Evolutionary conservation across 2,888 invertebrate species (phyloP), one percentile per base, ranked within the genome.

Genomic region (Rhagium mordax): DNA sequence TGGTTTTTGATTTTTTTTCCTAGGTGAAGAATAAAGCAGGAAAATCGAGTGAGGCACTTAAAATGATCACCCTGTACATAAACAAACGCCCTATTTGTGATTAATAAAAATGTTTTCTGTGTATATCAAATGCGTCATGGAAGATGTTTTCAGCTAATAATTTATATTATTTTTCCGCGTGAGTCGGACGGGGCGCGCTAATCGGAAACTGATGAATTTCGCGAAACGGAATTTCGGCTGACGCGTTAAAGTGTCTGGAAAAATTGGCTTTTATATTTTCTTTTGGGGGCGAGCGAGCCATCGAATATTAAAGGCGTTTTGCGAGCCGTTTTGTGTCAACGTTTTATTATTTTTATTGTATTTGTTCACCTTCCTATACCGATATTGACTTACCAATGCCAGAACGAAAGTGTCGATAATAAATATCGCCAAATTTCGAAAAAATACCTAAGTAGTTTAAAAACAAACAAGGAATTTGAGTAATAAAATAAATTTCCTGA

Each of bases 131-230:
- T 41, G 13, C 3, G 41, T n/a, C 41, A 41, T 20, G 18, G 18
- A 51, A 51, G 8, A 16, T 10, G 20, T 18, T 18, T 51, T 8
- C 8, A 16, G 51, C 51, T 20, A 51, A 48, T 48, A 48, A 51
- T 51, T 51, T 20, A 51, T 51, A 51, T n/a, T n/a, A n/a, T 20
- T 51, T 65, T 65, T 47, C 49, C 66, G 61, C 61, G 33, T 61
- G 51, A 60, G 60, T 27, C 65, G 57, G 64, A 70, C 66, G 29
- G 24, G 41, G 57, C 48, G 57, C 47, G 61, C 18, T 49, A 68
- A 51, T 51, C 51, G 51, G 51, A 51, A 47, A 51, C 51, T 51
- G 51, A 51, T 51, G 20, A 51, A 51, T 51, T 20, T 20, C 20
- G 20, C 51, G 2, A 7, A 13, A 10, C 51, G 18, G 51, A 51